phyloP scores from a whole-genome alignment of 2,113 vertebrate genomes.

The Tychaedon coryphoeus region DNA sequence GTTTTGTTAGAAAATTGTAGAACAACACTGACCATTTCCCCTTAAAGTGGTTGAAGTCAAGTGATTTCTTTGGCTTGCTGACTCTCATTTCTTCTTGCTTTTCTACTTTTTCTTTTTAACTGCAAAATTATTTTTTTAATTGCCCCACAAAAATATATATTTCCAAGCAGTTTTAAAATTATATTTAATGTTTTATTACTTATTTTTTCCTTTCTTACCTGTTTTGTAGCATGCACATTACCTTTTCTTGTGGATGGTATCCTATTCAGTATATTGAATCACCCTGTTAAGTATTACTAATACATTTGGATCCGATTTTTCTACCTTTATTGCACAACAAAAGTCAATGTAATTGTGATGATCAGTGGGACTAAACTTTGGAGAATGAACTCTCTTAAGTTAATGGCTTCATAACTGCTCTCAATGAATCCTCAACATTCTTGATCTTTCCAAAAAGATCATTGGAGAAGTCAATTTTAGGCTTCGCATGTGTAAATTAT shows the following conservation, averaged over 20 bases:
- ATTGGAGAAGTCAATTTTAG: neutral
- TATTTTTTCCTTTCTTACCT: neutral
- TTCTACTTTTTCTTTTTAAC: neutral
- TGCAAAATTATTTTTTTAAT: neutral
- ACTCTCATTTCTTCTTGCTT: neutral
- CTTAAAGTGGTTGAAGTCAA: neutral
- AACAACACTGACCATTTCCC: neutral
- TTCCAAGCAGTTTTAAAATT: neutral
- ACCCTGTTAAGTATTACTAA: neutral
- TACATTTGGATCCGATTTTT: neutral
- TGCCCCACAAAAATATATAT: neutral
- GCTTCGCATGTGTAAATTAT: neutral
- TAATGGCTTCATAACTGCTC: neutral
- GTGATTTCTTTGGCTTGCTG: neutral
- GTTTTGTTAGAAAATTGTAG: conserved; percentile 7
- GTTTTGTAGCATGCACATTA: neutral
- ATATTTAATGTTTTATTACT: neutral
- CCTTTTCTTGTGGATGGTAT: neutral
- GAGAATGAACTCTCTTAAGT: neutral
- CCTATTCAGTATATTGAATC: neutral
- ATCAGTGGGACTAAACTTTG: neutral
- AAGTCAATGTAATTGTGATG: neutral
- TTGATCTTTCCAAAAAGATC: neutral
- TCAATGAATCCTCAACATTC: neutral
- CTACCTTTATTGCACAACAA: neutral